Conservation (phyloP, 2,888 invertebrate species). For the Imbricaverruca yamaguchii region DNA sequence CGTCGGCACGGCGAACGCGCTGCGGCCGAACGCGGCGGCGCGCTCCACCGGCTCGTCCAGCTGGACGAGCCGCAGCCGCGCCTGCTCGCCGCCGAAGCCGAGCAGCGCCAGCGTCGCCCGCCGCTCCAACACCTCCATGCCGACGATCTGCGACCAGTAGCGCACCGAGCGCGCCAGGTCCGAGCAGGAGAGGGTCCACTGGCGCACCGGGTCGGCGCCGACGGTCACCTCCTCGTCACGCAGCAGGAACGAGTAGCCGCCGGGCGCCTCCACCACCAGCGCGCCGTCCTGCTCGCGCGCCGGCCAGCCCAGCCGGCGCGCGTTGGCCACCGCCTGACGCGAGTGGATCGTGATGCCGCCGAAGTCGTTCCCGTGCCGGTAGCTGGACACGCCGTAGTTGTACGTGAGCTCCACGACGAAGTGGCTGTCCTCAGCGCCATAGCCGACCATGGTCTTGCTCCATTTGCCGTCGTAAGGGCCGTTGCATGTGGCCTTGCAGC, state of each 20-base stretch:
- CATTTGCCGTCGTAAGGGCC: constrained; percentile 97
- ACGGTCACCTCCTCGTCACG: constrained; percentile 3
- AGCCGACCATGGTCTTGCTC: constrained; percentile 99
- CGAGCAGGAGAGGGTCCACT: constrained; percentile 69
- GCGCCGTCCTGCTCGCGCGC: constrained; percentile 49
- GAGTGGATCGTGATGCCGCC: constrained; percentile 75
- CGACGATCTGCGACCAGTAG: constrained; percentile 76
- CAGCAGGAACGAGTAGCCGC: constrained; percentile 81
- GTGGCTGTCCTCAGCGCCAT: constrained; percentile 87
- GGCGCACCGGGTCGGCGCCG: constrained; percentile 61
- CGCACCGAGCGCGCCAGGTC: constrained; percentile 64
- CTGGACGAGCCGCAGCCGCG: constrained; percentile 65
- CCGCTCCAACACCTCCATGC: constrained; percentile 58
- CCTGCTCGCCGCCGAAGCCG: constrained; percentile 64
- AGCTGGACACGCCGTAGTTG: constrained; percentile 85
- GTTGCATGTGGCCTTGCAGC: constrained; percentile 95
- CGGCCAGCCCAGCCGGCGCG: constrained; percentile 55
- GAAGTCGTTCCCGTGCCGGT: constrained; percentile 85
- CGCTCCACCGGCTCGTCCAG: constrained; percentile 67
- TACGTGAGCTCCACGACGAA: constrained; percentile 96
- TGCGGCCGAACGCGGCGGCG: constrained; percentile 86
- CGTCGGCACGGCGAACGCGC: constrained; percentile 84
- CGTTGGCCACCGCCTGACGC: constrained; percentile 62
- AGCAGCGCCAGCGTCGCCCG: constrained; percentile 55
- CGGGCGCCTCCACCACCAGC: constrained; percentile 72